Evolutionary conservation across 2,888 invertebrate genomes (phyloP), one percentile per base, ranked within the genome.

Genomic region (Eupithecia subfuscata): DNA sequence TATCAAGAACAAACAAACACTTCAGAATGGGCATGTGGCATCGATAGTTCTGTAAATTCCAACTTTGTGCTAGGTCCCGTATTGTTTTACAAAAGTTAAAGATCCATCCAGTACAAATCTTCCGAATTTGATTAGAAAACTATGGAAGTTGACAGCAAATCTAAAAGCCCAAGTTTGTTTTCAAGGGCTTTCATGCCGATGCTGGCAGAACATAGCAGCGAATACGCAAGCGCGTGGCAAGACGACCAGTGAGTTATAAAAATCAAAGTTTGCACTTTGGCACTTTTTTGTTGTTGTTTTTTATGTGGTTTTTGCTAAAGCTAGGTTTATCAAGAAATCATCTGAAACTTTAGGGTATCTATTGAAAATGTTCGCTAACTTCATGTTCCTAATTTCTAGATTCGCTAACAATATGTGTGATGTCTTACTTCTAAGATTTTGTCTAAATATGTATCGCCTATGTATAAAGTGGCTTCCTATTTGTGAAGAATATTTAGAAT

Each of bases 121-220:
- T 18, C 8, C 1, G 48, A 7, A 18, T 48, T 48, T 16, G 1
- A 7, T 18, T 16, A 6, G 16, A 45, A 45, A 45, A 16, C 5
- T 45, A 16, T 3, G 16, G 6, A 8, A 48, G n/a, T 48, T 18
- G 7, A 11, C 9, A 56, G 11, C 3, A 56, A 56, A 67, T 37
- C 6, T 40, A 14, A 43, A 68, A 68, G 11, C 14, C 68, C 43
- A 43, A 68, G 68, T 68, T 76, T 76, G 71, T 76, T 60, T 75
- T 73, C 64, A 75, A 77, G 77, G 75, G 77, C 75, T 75, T 75
- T 77, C 77, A 77, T 77, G 77, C 76, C 78, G 74, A 70, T 68
- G 76, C 18, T 78, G 81, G 80, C 71, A 84, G 83, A 76, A 37
- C 79, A 75, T 68, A 64, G 63, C 72, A 70, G 18, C 56, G 77